These are phyloP conservation scores for Panagrolaimus sp. DNA, from an alignment of 1,140 invertebrate species.

Conservation along the genomic window DNA sequence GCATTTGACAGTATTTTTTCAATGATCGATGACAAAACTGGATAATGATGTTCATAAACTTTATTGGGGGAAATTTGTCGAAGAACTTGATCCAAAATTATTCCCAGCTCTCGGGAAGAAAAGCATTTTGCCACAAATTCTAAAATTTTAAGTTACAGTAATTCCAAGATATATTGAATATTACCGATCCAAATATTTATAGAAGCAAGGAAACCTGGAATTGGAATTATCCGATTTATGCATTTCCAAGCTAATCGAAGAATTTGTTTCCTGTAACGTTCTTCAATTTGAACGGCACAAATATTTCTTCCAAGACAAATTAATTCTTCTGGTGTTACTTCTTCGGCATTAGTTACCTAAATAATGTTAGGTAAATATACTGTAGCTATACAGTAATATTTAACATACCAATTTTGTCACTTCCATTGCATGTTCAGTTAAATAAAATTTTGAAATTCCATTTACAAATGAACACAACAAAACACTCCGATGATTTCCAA, in stretches of 20 bases:
- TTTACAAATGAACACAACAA: constrained; percentile 34
- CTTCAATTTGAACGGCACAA: constrained; percentile 24
- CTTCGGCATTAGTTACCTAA: constrained; percentile 29
- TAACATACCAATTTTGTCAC: constrained; percentile 34
- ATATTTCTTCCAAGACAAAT: constrained; percentile 30
- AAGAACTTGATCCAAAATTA: constrained; percentile 8
- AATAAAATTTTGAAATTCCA: constrained; percentile 37
- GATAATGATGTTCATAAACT: constrained; percentile 28
- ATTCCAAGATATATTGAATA: constrained; percentile 3
- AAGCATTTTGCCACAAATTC: constrained; percentile 33
- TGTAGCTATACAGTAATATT: background rate
- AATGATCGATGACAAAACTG: constrained; percentile 26
- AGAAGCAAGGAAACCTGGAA: constrained; percentile 32
- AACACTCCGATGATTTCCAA: constrained; percentile 35
- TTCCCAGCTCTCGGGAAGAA: background rate
- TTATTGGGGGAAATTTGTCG: constrained; percentile 9
- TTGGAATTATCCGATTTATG: constrained; percentile 21
- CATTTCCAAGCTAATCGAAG: constrained; percentile 40
- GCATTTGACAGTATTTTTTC: constrained; percentile 23
- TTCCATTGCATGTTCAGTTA: constrained; percentile 42
- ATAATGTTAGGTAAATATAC: constrained; percentile 12
- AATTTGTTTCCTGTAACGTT: constrained; percentile 28
- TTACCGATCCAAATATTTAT: constrained; percentile 44
- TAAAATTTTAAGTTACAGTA: background rate
- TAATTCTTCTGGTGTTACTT: constrained; percentile 38